These are phyloP conservation scores for Lepidurus couesii DNA, from an alignment of 1,140 invertebrate species.

Conservation along the genomic window DNA sequence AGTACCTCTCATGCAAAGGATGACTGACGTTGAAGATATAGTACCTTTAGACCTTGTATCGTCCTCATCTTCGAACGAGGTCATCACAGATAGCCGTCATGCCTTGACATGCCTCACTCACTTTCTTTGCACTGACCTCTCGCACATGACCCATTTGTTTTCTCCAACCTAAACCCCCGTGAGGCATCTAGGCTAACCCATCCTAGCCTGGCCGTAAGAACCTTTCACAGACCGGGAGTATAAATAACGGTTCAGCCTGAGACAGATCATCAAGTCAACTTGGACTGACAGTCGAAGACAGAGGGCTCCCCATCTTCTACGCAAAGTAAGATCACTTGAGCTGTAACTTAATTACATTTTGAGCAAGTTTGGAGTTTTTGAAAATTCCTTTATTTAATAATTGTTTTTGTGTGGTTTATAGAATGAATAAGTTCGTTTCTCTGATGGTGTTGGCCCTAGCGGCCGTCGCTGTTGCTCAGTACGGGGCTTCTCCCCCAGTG, in stretches of 20 bases:
- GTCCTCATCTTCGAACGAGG: no score
- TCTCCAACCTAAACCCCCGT: no score
- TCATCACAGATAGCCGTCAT: no score
- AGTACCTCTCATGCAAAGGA: no score
- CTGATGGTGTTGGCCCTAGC: not conserved
- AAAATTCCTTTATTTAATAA: not conserved
- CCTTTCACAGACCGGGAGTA: not conserved
- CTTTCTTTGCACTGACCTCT: no score
- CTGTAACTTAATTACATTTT: not conserved
- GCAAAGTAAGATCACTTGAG: not conserved
- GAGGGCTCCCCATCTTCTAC: not conserved
- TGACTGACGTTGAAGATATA: no score
- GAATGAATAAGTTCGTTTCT: not conserved
- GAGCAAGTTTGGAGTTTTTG: not conserved
- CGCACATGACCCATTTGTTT: no score
- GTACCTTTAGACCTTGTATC: no score
- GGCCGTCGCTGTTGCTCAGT: not conserved
- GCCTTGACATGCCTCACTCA: no score
- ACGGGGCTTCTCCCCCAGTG: not conserved
- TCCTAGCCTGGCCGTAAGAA: no score
- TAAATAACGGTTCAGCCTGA: not conserved
- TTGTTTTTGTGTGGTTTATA: not conserved
- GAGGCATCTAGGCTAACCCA: no score
- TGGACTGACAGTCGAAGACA: not conserved
- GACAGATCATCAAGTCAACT: not conserved